A percentile compares a stretch with the other conserved stretches of the same genome.
Evolutionary conservation across 2,888 invertebrate species (phyloP).

Genomic region (Tanytarsus gracilentus): DNA sequence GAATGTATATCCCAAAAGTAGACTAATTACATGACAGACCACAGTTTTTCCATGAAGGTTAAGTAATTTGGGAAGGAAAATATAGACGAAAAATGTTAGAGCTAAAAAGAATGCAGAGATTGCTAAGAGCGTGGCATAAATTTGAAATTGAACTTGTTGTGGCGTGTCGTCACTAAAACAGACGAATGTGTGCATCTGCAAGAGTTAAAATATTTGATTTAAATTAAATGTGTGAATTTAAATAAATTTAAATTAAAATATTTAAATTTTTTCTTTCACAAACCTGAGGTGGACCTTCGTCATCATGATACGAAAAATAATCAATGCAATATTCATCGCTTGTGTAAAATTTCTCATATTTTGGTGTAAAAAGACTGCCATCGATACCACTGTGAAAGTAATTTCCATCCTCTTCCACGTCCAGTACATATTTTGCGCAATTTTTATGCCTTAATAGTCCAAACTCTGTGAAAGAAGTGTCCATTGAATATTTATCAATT

Average conservation of each 20-base stretch:
- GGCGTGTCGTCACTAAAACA: slow-evolving; percentile 37
- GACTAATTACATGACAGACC: slow-evolving; percentile 58
- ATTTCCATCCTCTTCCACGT: slow-evolving; percentile 37
- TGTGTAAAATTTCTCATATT: slow-evolving; percentile 24
- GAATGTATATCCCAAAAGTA: slow-evolving; percentile 56
- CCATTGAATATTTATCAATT: background rate
- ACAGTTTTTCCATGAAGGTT: slow-evolving; percentile 67
- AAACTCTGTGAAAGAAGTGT: slow-evolving; percentile 34
- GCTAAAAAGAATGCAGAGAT: slow-evolving; percentile 58
- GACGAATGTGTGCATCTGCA: slow-evolving; percentile 38
- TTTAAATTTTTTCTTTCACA: background rate
- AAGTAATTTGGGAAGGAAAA: slow-evolving; percentile 53
- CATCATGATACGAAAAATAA: slow-evolving; percentile 1
- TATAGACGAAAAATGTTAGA: slow-evolving; percentile 57
- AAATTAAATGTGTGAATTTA: too few relatives aligned
- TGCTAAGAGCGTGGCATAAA: slow-evolving; percentile 39
- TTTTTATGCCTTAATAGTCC: slow-evolving; percentile 37
- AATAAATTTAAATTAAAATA: too few relatives aligned
- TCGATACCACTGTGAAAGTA: slow-evolving; percentile 37
- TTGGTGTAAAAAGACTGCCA: slow-evolving; percentile 36
- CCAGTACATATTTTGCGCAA: slow-evolving; percentile 38
- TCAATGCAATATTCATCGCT: slow-evolving; percentile 40
- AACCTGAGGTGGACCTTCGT: background rate
- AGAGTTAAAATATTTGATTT: slow-evolving; percentile 7
- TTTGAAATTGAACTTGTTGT: slow-evolving; percentile 11